phyloP scores from a whole-genome alignment of 2,797 vertebrate genomes.

The Periparus ater region DNA sequence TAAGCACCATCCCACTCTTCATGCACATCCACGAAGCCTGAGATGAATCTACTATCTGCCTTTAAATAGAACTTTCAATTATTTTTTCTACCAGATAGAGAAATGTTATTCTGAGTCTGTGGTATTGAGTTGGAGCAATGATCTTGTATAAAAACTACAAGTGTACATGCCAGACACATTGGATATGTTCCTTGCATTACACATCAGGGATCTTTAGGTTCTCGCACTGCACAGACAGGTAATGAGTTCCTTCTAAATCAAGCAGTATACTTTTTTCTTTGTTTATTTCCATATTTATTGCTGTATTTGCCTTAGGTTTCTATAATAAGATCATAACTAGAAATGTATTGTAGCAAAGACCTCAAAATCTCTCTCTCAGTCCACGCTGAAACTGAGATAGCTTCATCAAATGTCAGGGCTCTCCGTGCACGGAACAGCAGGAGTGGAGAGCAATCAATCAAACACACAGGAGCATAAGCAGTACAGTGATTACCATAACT shows the following conservation, averaged over 20 bases:
- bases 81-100: neutral
- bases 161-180: accelerated
- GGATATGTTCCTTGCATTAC: neutral
- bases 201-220: neutral
- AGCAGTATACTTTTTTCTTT: neutral
- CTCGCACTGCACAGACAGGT: neutral
- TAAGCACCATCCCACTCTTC: neutral
- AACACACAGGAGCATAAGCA: neutral
- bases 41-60: neutral
- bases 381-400: neutral
- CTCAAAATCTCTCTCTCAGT: neutral
- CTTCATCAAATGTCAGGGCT: neutral
- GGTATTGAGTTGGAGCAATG: neutral
- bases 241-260: neutral
- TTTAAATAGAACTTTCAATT: neutral
- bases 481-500: conserved; percentile 18
- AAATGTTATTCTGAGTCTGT: neutral
- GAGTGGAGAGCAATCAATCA: neutral
- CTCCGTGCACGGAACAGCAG: neutral
- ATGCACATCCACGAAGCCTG: neutral
- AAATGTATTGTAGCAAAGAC: neutral
- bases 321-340: neutral
- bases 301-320: neutral
- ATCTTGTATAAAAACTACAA: neutral
- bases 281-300: conserved; percentile 8